phyloP scores from a whole-genome alignment of 2,888 invertebrate genomes.

The Thera britannica region DNA sequence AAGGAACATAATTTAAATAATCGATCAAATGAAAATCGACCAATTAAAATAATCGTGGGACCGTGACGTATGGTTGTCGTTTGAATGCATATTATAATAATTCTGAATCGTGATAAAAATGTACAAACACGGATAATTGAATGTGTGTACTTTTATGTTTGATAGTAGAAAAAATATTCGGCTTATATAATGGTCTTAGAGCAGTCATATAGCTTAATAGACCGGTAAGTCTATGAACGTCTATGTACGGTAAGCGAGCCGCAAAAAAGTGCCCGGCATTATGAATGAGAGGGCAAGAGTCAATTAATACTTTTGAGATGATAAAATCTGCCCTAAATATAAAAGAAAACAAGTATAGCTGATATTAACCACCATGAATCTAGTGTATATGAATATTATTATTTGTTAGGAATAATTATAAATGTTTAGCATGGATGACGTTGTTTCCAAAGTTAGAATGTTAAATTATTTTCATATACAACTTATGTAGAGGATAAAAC shows the following conservation, averaged over 20 bases:
- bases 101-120: constrained; percentile 21
- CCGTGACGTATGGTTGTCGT: not conserved
- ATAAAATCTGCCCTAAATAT: not conserved
- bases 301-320: not conserved
- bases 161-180: not conserved
- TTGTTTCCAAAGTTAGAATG: constrained; percentile 39
- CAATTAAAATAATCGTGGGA: not conserved
- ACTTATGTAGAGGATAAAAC: constrained; percentile 20
- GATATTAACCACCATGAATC: not conserved
- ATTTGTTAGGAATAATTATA: not conserved
- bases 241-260: too few species aligned
- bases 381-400: not conserved
- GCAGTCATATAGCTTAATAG: too few species aligned
- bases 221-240: too few species aligned
- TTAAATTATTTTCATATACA: constrained; percentile 23
- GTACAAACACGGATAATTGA: constrained; percentile 17
- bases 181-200: too few species aligned
- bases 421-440: constrained; percentile 6
- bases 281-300: not conserved
- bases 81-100: not conserved
- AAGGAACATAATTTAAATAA: not conserved
- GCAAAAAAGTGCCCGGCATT: too few species aligned
- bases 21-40: not conserved
- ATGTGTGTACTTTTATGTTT: not conserved
- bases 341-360: not conserved